phyloP scores from a whole-genome alignment of 2,888 invertebrate genomes.

The Halocaridina rubra region DNA sequence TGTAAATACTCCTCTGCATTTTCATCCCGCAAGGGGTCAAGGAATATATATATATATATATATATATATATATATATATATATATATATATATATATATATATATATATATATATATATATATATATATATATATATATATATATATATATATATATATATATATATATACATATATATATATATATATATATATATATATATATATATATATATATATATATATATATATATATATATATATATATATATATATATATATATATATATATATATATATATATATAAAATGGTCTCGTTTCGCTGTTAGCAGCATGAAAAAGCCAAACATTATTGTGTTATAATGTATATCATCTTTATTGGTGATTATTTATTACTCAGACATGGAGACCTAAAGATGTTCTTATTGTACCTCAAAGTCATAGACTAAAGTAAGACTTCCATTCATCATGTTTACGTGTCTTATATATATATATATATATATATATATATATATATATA shows the following conservation, averaged over 20 bases:
- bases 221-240: neutral
- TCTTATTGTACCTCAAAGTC: too few relatives aligned
- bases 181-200: neutral
- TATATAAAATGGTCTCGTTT: neutral
- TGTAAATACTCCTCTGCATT: too few relatives aligned
- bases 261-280: neutral
- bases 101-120: neutral
- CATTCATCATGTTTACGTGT: too few relatives aligned
- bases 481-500: too few relatives aligned
- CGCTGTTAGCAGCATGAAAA: too few relatives aligned
- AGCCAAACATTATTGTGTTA: too few relatives aligned
- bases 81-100: neutral
- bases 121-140: conserved; percentile 9
- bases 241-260: neutral
- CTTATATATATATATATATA: too few relatives aligned
- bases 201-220: neutral
- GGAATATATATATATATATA: neutral
- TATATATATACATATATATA: neutral
- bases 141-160: neutral
- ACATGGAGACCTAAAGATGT: too few relatives aligned
- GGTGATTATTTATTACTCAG: too few relatives aligned
- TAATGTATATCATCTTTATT: too few relatives aligned
- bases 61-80: neutral
- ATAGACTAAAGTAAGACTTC: too few relatives aligned
- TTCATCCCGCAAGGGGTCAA: too few relatives aligned